Conservation (phyloP, 2,888 invertebrate species). For the Lydus trimaculatus region DNA sequence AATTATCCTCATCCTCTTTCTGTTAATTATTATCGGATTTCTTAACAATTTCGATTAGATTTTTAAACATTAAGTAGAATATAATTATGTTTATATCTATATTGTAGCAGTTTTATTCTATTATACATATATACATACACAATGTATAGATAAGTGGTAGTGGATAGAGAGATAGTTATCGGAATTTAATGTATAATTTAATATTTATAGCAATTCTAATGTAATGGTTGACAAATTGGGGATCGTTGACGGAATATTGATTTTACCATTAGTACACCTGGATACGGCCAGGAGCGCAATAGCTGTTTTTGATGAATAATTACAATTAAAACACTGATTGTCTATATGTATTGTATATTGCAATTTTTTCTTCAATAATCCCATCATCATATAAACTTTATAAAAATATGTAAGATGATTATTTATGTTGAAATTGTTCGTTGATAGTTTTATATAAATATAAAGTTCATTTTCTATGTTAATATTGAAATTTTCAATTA, state of each 20-base stretch:
- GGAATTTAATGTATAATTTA: conserved; percentile 45
- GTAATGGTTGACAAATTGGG: conserved; percentile 51
- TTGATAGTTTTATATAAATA: conserved; percentile 9
- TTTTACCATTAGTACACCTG: conserved; percentile 51
- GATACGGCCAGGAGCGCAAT: conserved; percentile 38
- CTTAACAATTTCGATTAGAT: neutral
- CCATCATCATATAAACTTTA: too few species aligned
- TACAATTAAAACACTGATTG: conserved; percentile 34
- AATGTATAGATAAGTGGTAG: conserved; percentile 35
- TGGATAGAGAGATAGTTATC: conserved; percentile 39
- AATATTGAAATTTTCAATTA: conserved; percentile 50
- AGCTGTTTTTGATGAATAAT: conserved; percentile 39
- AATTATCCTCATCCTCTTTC: too few species aligned
- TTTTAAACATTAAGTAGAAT: too few species aligned
- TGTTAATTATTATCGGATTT: too few species aligned
- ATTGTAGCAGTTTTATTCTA: neutral
- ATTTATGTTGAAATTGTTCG: too few species aligned
- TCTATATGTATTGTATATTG: conserved; percentile 11
- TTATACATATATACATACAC: neutral
- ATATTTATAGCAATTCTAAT: conserved; percentile 50
- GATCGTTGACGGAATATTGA: conserved; percentile 49
- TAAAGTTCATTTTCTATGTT: conserved; percentile 44
- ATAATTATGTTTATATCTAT: too few species aligned
- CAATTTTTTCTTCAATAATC: too few species aligned
- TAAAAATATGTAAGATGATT: too few species aligned